These are phyloP conservation scores for Jordanella pulchra DNA, from an alignment of 2,797 vertebrate species.

Conservation along the genomic window DNA sequence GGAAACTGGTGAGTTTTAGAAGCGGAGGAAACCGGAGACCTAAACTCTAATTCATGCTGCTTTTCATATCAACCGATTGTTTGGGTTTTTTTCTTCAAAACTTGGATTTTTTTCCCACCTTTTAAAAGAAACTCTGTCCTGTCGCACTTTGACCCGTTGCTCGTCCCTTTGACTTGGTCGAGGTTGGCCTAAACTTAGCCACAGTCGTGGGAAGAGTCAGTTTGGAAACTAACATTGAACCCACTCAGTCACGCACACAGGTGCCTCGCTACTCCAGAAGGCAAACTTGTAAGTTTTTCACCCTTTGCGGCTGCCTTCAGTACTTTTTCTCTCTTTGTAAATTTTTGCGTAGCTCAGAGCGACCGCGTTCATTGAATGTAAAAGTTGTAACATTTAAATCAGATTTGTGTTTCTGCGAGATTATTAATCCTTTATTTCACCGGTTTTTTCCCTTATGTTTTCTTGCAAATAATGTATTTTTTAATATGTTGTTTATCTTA, in stretches of 20 bases:
- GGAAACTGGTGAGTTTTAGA: conserved; percentile 77
- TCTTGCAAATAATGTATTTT: background rate
- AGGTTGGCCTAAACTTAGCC: conserved; percentile 20
- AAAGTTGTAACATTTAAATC: background rate
- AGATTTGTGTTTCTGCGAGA: background rate
- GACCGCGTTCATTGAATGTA: too few relatives aligned
- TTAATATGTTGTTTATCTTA: background rate
- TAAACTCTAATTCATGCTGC: background rate
- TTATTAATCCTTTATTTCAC: background rate
- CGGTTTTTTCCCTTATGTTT: too few relatives aligned
- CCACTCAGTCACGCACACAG: conserved; percentile 39
- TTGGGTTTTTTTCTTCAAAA: background rate
- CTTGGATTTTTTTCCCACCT: background rate
- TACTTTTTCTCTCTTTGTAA: background rate
- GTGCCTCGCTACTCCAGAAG: conserved; percentile 19
- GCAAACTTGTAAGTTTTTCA: background rate
- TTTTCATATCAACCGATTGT: background rate
- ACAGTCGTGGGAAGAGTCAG: background rate
- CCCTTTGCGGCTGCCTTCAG: fast-evolving
- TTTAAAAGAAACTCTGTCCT: conserved; percentile 8
- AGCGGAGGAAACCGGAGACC: background rate
- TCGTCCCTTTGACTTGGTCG: conserved; percentile 34
- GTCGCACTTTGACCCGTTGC: conserved; percentile 62
- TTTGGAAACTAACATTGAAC: conserved; percentile 8
- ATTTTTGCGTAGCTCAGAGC: background rate